These are phyloP conservation scores for Sapajus apella DNA, from an alignment of 2,113 vertebrate genomes.

Conservation along the genomic window DNA sequence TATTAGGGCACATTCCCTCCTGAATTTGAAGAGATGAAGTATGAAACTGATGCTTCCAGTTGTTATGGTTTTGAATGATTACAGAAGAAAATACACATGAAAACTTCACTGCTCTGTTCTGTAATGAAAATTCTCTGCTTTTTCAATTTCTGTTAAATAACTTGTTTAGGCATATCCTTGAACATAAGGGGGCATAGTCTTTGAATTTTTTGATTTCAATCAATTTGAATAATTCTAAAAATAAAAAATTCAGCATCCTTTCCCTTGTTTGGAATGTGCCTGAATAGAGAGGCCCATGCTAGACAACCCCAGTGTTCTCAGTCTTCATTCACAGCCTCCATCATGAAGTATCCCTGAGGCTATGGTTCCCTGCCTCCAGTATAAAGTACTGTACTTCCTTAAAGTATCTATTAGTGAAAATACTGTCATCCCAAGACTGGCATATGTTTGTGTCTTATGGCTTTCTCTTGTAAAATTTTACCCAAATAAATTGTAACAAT, in stretches of 20 bases:
- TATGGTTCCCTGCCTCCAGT: neutral
- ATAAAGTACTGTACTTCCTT: neutral
- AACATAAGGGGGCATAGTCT: neutral
- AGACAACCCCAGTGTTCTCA: too few species aligned
- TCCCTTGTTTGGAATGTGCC: neutral
- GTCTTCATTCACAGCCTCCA: neutral
- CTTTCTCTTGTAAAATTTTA: neutral
- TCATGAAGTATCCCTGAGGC: neutral
- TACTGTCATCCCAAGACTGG: neutral
- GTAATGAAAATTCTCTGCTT: neutral
- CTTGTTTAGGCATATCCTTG: neutral
- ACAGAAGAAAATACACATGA: neutral
- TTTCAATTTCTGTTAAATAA: neutral
- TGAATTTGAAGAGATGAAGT: neutral
- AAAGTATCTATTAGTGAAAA: neutral
- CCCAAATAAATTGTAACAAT: neutral
- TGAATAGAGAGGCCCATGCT: neutral
- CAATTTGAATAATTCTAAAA: neutral
- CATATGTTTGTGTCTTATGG: neutral
- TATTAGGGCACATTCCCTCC: neutral
- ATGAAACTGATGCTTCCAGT: neutral
- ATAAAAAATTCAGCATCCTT: neutral
- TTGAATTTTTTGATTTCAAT: neutral
- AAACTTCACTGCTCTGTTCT: neutral
- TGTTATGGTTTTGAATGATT: neutral